Conservation (phyloP, 2,797 vertebrate species). For the Mormyrus proboscirostris region DNA sequence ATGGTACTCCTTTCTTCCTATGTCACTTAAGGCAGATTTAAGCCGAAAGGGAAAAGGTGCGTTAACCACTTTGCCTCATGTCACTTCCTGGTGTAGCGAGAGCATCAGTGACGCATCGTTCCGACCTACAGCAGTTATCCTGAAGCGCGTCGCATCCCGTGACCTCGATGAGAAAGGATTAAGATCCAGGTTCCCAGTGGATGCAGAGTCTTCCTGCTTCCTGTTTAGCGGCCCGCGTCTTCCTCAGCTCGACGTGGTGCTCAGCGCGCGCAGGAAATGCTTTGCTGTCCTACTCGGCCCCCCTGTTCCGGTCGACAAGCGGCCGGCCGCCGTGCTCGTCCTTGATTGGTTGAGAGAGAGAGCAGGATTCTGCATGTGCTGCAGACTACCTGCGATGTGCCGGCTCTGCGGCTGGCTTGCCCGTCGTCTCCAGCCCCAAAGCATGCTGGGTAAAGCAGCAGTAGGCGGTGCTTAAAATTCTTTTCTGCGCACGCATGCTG, state of each 20-base stretch:
- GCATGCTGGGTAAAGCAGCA: conserved; percentile 22
- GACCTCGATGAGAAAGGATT: background rate
- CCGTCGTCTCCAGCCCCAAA: conserved; percentile 30
- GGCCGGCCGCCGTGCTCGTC: conserved; percentile 31
- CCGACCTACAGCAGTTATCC: background rate
- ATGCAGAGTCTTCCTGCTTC: background rate
- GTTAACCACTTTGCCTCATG: background rate
- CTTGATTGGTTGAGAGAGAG: conserved; percentile 31
- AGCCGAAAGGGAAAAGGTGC: background rate
- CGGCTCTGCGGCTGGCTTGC: conserved; percentile 27
- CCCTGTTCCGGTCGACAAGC: conserved; percentile 22
- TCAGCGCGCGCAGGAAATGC: background rate
- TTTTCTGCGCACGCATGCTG: background rate
- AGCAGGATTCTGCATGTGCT: conserved; percentile 9
- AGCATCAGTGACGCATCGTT: background rate
- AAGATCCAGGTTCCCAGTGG: background rate
- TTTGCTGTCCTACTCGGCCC: conserved; percentile 26
- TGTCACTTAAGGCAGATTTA: background rate
- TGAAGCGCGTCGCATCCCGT: background rate
- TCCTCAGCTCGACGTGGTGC: background rate
- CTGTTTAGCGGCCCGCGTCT: background rate
- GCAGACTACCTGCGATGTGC: conserved; percentile 29
- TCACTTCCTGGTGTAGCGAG: background rate
- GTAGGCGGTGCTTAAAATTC: conserved; percentile 13
- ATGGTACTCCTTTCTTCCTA: background rate